Evolutionary conservation across 1,140 invertebrate genomes (phyloP), one percentile per base, ranked within the genome.

Genomic region (Akabosia matsudoensis): DNA sequence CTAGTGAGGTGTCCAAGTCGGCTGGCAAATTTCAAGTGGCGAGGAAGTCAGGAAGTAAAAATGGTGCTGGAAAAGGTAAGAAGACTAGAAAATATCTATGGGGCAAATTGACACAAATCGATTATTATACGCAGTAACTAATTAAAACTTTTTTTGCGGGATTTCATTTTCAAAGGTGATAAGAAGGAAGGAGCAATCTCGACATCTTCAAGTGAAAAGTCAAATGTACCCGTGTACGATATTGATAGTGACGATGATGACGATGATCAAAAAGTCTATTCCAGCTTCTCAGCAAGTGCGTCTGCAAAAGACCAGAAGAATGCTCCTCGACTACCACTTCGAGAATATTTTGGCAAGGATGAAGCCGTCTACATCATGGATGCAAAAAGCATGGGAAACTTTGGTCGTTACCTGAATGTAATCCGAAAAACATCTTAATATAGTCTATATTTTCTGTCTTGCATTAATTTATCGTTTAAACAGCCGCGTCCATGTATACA

Each of bases 321-420:
- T 37, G 70, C 31, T 2, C 4, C 26, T 7, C 10, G 24, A 45
- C 37, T 33, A 51, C 54, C 74, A 89, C 80, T 92, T 92, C 0
- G 89, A 93, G 0, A 87, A 93, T 90, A 90, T 71, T 97, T 91
- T 85, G 92, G 92, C 2, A 88, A 90, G 82, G 91, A 95, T 76
- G 93, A 82, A 31, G 79, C 85, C 30, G 91, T 92, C 78, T 97
- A 95, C 83, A 93, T 98, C 73, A 97, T 99, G 94, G 97, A 99
- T 88, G 96, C 97, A 0, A 98, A 98, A 86, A 91, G 90, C 74
- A 91, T 90, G 70, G 97, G 97, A 78, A 99, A 98, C 85, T 93
- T 99, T 82, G 97, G 96, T 13, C 87, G 96, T 82, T 98, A 97
- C 85, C 88, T 98, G 31, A 98, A 98, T 87, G 95, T 97, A 87